A percentile compares a stretch with the other conserved stretches of the same genome.
phyloP scores from a whole-genome alignment of 2,888 invertebrate genomes.

The Ichneumon xanthorius region DNA sequence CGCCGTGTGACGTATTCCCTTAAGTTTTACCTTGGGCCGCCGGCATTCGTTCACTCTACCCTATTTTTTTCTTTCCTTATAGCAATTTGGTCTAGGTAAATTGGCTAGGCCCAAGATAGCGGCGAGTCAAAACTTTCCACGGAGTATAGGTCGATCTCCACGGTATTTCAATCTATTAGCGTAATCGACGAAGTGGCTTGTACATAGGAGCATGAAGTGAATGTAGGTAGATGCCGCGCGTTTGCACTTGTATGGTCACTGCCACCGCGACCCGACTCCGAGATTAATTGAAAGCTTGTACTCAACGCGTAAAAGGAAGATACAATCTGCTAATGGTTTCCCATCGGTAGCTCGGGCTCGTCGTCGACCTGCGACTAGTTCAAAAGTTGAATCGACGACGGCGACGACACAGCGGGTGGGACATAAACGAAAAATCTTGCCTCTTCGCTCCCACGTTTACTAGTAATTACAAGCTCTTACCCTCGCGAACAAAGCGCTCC shows the following conservation, averaged over 20 bases:
- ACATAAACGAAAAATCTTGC: slow-evolving; percentile 59
- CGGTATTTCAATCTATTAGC: slow-evolving; percentile 69
- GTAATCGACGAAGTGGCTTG: slow-evolving; percentile 72
- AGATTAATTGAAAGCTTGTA: slow-evolving; percentile 72
- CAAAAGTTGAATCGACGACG: slow-evolving; percentile 48
- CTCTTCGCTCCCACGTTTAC: slow-evolving; percentile 49
- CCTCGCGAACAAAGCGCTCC: slow-evolving; percentile 53
- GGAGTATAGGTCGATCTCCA: slow-evolving; percentile 34
- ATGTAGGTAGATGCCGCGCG: slow-evolving; percentile 15
- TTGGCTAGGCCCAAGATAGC: neutral
- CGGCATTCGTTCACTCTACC: neutral
- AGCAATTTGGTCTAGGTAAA: neutral
- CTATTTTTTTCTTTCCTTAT: neutral
- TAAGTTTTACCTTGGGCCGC: too few relatives aligned
- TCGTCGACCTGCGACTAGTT: slow-evolving; percentile 53
- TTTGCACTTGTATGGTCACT: slow-evolving; percentile 66
- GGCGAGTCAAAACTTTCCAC: slow-evolving; percentile 14
- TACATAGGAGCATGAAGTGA: neutral
- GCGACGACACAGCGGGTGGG: slow-evolving; percentile 14
- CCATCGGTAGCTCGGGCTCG: slow-evolving; percentile 74
- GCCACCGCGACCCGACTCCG: slow-evolving; percentile 70
- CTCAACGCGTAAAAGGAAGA: slow-evolving; percentile 72
- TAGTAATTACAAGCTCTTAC: slow-evolving; percentile 59
- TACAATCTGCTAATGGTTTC: slow-evolving; percentile 83
- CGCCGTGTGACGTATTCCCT: too few relatives aligned